Evolutionary conservation across 2,797 vertebrate genomes (phyloP).

Genomic region (Glyptemys insculpta): DNA sequence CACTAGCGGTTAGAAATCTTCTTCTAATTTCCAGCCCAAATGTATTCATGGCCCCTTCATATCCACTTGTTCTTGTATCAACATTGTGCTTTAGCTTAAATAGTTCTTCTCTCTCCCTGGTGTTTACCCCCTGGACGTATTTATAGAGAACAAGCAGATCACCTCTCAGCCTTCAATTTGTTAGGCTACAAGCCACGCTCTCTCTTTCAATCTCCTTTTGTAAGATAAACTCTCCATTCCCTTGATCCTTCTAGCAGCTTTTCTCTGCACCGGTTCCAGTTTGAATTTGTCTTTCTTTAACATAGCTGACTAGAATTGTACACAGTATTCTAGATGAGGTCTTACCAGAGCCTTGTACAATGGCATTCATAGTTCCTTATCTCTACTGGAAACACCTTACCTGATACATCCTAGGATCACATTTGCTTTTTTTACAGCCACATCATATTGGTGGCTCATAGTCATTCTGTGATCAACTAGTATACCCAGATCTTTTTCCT

Average conservation of each 20-base stretch:
- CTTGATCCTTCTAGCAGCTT: not conserved
- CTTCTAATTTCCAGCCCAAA: not conserved
- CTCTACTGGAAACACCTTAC: not conserved
- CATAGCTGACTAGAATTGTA: not conserved
- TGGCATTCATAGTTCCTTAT: not conserved
- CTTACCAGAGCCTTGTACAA: not conserved
- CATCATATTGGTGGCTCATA: not conserved
- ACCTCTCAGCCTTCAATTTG: not conserved
- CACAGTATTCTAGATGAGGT: not conserved
- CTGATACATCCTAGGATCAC: not conserved
- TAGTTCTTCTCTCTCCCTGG: not conserved
- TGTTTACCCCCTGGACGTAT: not conserved
- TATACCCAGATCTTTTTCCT: not conserved
- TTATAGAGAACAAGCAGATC: not conserved
- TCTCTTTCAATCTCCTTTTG: not conserved
- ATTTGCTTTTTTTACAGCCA: not conserved
- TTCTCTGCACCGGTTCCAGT: not conserved
- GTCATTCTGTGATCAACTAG: not conserved
- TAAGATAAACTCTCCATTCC: not conserved
- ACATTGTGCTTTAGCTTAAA: not conserved
- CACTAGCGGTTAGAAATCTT: too few relatives aligned
- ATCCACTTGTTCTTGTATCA: not conserved
- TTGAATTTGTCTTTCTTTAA: not conserved
- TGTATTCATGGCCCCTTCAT: not conserved
- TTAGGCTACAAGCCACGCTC: not conserved